phyloP scores from a whole-genome alignment of 2,113 vertebrate genomes.

The Xiphias gladius region DNA sequence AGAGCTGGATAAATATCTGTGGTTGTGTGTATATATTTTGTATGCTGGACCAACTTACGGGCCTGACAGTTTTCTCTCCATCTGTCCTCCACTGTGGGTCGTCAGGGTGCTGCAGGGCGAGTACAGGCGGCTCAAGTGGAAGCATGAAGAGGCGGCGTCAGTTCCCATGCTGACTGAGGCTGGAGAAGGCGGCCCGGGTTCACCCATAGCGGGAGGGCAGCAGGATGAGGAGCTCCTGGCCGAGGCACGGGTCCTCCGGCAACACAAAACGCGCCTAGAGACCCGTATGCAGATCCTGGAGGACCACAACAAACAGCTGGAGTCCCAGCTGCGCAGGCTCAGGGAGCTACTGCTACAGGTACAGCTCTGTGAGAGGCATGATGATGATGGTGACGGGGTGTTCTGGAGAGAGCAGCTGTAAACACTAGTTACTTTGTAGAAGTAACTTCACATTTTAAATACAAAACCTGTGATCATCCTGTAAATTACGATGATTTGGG shows the following conservation, averaged over 20 bases:
- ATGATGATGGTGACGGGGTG: not conserved
- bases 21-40: constrained; percentile 16
- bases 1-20: constrained; percentile 11
- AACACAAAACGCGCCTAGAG: constrained; percentile 98
- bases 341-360: constrained; percentile 97
- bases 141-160: constrained; percentile 93
- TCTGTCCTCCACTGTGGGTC: constrained; percentile 10
- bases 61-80: too few species aligned
- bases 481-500: too few species aligned
- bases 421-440: too few species aligned
- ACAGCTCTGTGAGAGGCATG: not conserved
- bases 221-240: constrained; percentile 93
- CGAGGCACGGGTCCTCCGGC: constrained; percentile 94
- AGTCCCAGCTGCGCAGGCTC: constrained; percentile 94
- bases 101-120: constrained; percentile 96
- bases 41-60: constrained; percentile 1
- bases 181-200: constrained; percentile 77
- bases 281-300: constrained; percentile 99
- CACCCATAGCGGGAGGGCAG: constrained; percentile 77
- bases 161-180: constrained; percentile 88
- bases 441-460: too few species aligned
- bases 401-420: not conserved
- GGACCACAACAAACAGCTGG: constrained; percentile 98
- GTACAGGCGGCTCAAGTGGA: constrained; percentile 95
- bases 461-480: too few species aligned